Percentiles rank a stretch among this genome's conserved stretches.
phyloP scores from a whole-genome alignment of 2,888 invertebrate genomes.

The Catonia carolina region DNA sequence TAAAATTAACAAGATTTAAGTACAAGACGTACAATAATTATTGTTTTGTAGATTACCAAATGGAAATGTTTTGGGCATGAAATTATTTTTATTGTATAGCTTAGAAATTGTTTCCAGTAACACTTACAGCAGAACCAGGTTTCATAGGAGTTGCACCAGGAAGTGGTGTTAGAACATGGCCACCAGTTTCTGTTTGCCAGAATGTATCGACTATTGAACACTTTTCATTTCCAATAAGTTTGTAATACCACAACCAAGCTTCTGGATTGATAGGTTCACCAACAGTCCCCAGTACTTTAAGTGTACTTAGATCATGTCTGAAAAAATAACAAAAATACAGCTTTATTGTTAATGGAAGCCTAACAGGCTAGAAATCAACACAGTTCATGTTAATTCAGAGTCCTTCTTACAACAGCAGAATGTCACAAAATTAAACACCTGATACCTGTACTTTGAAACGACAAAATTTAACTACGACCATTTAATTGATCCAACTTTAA shows the following conservation, averaged over 20 bases:
- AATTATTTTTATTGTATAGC: too few species aligned
- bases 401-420: background rate
- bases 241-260: conserved; percentile 95
- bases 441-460: too few species aligned
- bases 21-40: too few species aligned
- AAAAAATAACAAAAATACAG: conserved; percentile 1
- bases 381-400: background rate
- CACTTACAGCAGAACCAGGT: conserved; percentile 91
- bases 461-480: too few species aligned
- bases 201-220: conserved; percentile 97
- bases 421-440: background rate
- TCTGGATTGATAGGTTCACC: conserved; percentile 99
- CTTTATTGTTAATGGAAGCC: background rate
- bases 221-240: conserved; percentile 67
- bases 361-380: conserved; percentile 5
- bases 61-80: too few species aligned
- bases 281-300: conserved; percentile 88
- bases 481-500: too few species aligned
- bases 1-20: too few species aligned
- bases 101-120: too few species aligned
- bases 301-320: conserved; percentile 57
- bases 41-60: too few species aligned
- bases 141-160: conserved; percentile 97
- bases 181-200: conserved; percentile 99
- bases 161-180: conserved; percentile 91